phyloP scores from a whole-genome alignment of 1,140 invertebrate genomes.

The Tetraneura akinire region DNA sequence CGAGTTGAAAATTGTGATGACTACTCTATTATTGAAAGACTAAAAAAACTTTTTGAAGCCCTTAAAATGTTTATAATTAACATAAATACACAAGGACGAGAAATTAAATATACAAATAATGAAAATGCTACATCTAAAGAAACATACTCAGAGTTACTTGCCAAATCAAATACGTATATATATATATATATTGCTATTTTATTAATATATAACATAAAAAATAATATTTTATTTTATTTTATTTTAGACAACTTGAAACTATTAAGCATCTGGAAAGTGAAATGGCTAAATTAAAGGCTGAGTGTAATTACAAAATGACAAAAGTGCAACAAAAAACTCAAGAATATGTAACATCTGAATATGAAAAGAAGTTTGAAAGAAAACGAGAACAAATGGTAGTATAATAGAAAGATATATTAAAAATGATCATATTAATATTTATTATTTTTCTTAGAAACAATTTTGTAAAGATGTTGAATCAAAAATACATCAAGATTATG shows the following conservation, averaged over 20 bases:
- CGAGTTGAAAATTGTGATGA: slow-evolving; percentile 35
- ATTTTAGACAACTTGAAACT: slow-evolving; percentile 31
- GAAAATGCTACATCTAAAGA: not conserved
- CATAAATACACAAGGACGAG: slow-evolving; percentile 26
- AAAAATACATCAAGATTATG: slow-evolving; percentile 47
- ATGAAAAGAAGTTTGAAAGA: slow-evolving; percentile 46
- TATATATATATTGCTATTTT: not conserved
- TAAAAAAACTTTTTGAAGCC: slow-evolving; percentile 45
- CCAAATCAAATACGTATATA: slow-evolving; percentile 31
- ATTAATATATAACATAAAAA: too few species aligned
- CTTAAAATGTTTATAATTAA: slow-evolving; percentile 41
- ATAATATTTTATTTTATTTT: not conserved
- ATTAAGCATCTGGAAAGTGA: slow-evolving; percentile 17
- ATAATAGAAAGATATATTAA: not conserved
- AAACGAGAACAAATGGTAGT: slow-evolving; percentile 43
- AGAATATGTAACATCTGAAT: slow-evolving; percentile 41
- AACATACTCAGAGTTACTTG: slow-evolving; percentile 2
- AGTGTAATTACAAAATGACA: slow-evolving; percentile 38
- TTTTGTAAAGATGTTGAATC: slow-evolving; percentile 42
- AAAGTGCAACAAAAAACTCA: slow-evolving; percentile 47
- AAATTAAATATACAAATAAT: not conserved
- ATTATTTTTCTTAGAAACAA: slow-evolving; percentile 44
- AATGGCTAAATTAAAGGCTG: slow-evolving; percentile 20
- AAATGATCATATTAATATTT: not conserved
- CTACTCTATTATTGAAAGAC: slow-evolving; percentile 32